phyloP scores from a whole-genome alignment of 2,888 invertebrate species.

The Parochlus steinenii region DNA sequence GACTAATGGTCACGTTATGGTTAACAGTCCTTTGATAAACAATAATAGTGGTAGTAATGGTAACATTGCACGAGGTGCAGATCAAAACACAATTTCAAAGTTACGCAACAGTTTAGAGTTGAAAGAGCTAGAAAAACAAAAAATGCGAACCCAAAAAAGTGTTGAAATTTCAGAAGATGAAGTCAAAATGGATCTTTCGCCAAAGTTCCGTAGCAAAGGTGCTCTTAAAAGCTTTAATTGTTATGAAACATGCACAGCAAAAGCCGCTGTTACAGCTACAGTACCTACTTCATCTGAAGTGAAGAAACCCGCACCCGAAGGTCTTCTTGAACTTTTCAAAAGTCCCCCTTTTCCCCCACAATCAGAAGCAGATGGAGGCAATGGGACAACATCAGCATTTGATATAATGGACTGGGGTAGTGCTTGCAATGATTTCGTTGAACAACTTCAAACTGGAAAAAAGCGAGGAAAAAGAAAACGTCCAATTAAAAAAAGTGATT shows the following conservation, averaged over 20 bases:
- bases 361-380: constrained; percentile 13
- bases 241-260: constrained; percentile 31
- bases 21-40: background rate
- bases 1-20: constrained; percentile 1
- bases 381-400: constrained; percentile 14
- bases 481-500: constrained; percentile 26
- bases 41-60: constrained; percentile 15
- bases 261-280: constrained; percentile 24
- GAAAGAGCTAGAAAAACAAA: constrained; percentile 38
- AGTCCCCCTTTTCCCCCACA: constrained; percentile 14
- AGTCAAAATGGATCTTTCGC: constrained; percentile 30
- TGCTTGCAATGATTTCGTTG: constrained; percentile 63
- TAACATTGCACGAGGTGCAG: constrained; percentile 35
- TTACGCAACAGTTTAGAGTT: constrained; percentile 54
- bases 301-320: constrained; percentile 18
- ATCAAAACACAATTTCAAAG: constrained; percentile 53
- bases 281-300: constrained; percentile 11
- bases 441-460: constrained; percentile 49
- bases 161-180: background rate
- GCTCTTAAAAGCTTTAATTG: constrained; percentile 48
- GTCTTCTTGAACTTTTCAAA: constrained; percentile 17
- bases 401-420: constrained; percentile 37
- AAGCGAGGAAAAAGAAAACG: constrained; percentile 33
- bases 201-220: constrained; percentile 71
- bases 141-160: constrained; percentile 20